These are phyloP conservation scores for Emydura subglobosa DNA, from an alignment of 2,113 vertebrate genomes.

Conservation along the genomic window DNA sequence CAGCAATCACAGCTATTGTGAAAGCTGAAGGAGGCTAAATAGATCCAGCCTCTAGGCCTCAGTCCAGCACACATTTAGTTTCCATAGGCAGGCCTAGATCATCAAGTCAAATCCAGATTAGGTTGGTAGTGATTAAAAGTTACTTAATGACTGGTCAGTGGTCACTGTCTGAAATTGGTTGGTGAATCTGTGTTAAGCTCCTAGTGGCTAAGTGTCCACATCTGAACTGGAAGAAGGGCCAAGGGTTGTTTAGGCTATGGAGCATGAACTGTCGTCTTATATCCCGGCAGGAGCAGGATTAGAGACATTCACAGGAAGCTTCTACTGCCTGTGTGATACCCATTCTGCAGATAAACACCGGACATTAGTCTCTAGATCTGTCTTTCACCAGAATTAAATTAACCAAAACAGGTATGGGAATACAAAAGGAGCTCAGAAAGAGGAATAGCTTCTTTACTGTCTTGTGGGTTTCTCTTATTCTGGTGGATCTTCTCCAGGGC, in stretches of 20 bases:
- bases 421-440: background rate
- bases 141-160: background rate
- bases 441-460: background rate
- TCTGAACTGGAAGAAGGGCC: background rate
- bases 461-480: background rate
- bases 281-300: background rate
- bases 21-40: background rate
- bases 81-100: background rate
- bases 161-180: background rate
- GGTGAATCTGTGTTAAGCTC: background rate
- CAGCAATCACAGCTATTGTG: background rate
- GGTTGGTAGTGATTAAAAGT: background rate
- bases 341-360: background rate
- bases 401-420: background rate
- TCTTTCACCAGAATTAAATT: background rate
- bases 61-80: background rate
- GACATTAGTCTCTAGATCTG: background rate
- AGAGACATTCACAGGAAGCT: background rate
- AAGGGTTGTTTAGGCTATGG: background rate
- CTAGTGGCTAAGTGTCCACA: background rate
- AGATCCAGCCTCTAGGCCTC: background rate
- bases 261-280: background rate
- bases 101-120: background rate
- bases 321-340: background rate
- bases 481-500: background rate